Conservation (phyloP, 2,113 vertebrate genomes). For the Corythaixoides concolor region DNA sequence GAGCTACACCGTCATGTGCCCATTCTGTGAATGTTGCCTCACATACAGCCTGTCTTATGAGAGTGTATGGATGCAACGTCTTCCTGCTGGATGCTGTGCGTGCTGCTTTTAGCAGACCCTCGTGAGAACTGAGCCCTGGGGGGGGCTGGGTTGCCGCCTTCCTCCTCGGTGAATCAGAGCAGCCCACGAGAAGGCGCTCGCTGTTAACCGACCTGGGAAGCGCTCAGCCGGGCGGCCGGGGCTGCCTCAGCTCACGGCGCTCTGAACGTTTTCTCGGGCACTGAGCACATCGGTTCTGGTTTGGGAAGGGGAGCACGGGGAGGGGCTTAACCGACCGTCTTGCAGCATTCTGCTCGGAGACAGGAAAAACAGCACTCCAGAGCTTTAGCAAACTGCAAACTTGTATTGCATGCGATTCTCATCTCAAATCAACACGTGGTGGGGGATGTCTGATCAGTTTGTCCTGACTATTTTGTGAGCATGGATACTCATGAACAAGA, state of each 20-base stretch:
- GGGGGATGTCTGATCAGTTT: background rate
- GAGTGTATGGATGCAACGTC: background rate
- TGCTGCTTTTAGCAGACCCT: background rate
- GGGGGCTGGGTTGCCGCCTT: background rate
- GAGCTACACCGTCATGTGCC: background rate
- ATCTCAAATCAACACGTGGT: rapidly evolving
- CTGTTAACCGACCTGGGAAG: background rate
- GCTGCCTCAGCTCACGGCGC: background rate
- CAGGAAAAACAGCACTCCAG: background rate
- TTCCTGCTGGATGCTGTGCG: background rate
- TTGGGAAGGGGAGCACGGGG: background rate
- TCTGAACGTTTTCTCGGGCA: background rate
- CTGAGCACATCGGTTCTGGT: background rate
- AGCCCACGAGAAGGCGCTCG: background rate
- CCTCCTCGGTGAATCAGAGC: rapidly evolving
- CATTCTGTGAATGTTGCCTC: background rate
- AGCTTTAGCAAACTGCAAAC: background rate
- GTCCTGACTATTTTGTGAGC: background rate
- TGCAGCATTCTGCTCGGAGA: background rate
- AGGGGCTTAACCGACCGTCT: background rate
- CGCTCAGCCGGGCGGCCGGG: rapidly evolving
- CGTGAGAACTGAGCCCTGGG: background rate
- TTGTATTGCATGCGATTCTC: background rate
- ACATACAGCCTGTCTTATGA: background rate
- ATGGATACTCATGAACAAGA: rapidly evolving